Evolutionary conservation across 2,888 invertebrate genomes (phyloP).

Genomic region (Eristalis arbustorum): DNA sequence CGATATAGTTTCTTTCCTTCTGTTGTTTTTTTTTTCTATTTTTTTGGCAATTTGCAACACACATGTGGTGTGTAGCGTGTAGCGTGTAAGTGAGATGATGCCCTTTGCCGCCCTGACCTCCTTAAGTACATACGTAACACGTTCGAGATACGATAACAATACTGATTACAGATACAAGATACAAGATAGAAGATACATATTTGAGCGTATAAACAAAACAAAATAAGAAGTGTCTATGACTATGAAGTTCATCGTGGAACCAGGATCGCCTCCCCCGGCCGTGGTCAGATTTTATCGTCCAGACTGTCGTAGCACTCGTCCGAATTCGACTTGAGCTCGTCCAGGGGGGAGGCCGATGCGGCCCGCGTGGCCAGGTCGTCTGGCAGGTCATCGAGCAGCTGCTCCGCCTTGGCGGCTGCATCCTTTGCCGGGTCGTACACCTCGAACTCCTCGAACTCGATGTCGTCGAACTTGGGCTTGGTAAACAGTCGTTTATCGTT

Average conservation of each 20-base stretch:
- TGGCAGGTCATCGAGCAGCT: slow-evolving; percentile 70
- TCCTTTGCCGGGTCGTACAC: slow-evolving; percentile 82
- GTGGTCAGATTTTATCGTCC: slow-evolving; percentile 75
- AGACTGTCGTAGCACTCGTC: slow-evolving; percentile 77
- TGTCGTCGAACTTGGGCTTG: slow-evolving; percentile 87
- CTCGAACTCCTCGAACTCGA: slow-evolving; percentile 92
- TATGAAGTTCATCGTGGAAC: slow-evolving; percentile 31
- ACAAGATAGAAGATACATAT: slow-evolving; percentile 12
- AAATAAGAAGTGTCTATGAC: slow-evolving; percentile 40
- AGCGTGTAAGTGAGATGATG: not conserved
- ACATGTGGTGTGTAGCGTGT: too few species aligned
- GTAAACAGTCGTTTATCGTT: slow-evolving; percentile 84
- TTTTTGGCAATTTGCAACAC: slow-evolving; percentile 57
- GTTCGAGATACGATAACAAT: slow-evolving; percentile 51
- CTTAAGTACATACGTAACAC: slow-evolving; percentile 57
- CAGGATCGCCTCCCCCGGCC: not conserved
- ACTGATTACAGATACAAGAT: slow-evolving; percentile 56
- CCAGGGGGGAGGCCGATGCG: slow-evolving; percentile 44
- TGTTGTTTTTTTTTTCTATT: slow-evolving; percentile 53
- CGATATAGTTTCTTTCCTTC: slow-evolving; percentile 19
- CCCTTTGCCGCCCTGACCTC: slow-evolving; percentile 12
- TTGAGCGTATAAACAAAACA: slow-evolving; percentile 14
- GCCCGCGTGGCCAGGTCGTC: slow-evolving; percentile 52
- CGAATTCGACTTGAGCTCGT: slow-evolving; percentile 64
- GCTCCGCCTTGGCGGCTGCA: slow-evolving; percentile 68